Evolutionary conservation across 2,113 vertebrate genomes (phyloP).

Genomic region (Parotia lawesii): DNA sequence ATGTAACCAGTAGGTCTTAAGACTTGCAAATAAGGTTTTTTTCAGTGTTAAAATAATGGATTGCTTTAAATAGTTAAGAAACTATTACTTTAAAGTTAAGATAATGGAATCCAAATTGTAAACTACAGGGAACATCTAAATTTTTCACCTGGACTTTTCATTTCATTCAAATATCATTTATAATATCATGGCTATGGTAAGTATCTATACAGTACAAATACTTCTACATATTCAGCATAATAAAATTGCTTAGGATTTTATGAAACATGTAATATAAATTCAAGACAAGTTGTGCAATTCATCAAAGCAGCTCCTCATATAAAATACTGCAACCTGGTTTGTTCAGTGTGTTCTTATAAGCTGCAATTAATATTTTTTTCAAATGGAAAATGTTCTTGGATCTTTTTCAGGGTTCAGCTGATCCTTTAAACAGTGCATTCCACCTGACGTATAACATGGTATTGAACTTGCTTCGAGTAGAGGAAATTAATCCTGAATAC

Average conservation of each 20-base stretch:
- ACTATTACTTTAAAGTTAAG: background rate
- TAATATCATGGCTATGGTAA: background rate
- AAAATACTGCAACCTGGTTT: background rate
- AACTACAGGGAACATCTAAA: background rate
- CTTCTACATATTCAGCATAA: background rate
- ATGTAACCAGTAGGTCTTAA: background rate
- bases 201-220: background rate
- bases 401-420: conserved; percentile 83
- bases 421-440: conserved; percentile 96
- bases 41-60: background rate
- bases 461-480: conserved; percentile 93
- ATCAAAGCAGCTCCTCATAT: background rate
- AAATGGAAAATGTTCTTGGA: background rate
- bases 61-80: background rate
- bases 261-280: background rate
- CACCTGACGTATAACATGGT: conserved; percentile 99
- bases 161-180: background rate
- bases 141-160: background rate
- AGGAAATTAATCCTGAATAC: conserved; percentile 98
- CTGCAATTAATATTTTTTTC: background rate
- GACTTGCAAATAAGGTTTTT: background rate
- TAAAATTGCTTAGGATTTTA: background rate
- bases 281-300: background rate
- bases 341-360: background rate
- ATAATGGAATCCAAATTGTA: background rate